Conservation (phyloP, 2,888 invertebrate genomes). For the Cerastis leucographa region DNA sequence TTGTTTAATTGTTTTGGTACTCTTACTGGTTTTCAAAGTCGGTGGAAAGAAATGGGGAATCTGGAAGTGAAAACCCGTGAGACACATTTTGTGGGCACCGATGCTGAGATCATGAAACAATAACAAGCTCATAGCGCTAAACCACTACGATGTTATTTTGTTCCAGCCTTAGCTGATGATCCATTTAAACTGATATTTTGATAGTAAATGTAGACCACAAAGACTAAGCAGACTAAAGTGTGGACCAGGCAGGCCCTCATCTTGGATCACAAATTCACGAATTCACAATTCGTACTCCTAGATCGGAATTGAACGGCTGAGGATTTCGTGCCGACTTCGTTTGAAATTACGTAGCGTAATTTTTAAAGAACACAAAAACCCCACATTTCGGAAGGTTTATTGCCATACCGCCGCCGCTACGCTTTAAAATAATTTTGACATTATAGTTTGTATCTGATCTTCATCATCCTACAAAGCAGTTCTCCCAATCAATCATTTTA, state of each 20-base stretch:
- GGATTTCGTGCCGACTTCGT: too few species aligned
- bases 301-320: not conserved
- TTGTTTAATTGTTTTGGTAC: slow-evolving; percentile 31
- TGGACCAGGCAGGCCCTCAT: not conserved
- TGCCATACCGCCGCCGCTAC: not conserved
- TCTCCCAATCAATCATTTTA: not conserved
- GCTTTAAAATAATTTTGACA: not conserved
- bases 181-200: not conserved
- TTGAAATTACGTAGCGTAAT: not conserved
- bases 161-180: not conserved
- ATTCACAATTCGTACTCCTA: too few species aligned
- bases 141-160: not conserved
- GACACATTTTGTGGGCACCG: not conserved
- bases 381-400: not conserved
- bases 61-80: not conserved
- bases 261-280: not conserved
- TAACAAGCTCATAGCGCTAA: not conserved
- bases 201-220: not conserved
- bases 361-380: not conserved
- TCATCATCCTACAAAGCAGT: not conserved
- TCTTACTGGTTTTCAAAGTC: not conserved
- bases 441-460: not conserved
- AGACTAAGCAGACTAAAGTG: not conserved
- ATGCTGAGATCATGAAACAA: not conserved
- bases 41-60: slow-evolving; percentile 4